Evolutionary conservation across 2,888 invertebrate genomes (phyloP).

Genomic region (Diarsia mendica): DNA sequence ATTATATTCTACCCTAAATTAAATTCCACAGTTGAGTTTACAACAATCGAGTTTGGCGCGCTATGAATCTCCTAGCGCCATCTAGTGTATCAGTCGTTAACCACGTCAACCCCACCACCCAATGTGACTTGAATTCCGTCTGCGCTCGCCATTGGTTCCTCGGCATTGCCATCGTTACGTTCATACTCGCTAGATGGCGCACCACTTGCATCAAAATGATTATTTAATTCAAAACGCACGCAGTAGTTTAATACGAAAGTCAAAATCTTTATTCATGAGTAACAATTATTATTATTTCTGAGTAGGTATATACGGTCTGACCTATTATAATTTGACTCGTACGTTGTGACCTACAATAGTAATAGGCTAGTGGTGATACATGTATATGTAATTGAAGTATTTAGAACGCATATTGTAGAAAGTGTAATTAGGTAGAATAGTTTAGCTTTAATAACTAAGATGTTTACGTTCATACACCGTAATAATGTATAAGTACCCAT

Average conservation of each 20-base stretch:
- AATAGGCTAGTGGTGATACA: background rate
- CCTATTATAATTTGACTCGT: constrained; percentile 34
- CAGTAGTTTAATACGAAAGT: background rate
- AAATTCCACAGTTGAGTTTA: background rate
- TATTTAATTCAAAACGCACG: background rate
- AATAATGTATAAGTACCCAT: background rate
- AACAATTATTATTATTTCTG: constrained; percentile 13
- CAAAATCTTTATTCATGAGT: constrained; percentile 36
- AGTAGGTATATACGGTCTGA: constrained; percentile 28
- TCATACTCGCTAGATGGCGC: constrained; percentile 37
- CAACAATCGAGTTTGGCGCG: background rate
- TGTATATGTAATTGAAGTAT: background rate
- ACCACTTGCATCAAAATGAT: background rate
- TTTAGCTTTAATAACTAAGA: background rate
- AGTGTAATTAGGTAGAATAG: background rate
- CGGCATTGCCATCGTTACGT: background rate
- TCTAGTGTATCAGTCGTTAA: constrained; percentile 8
- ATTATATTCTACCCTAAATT: background rate
- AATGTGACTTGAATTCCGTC: background rate
- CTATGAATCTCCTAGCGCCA: constrained; percentile 31
- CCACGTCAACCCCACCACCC: background rate
- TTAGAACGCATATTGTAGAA: background rate
- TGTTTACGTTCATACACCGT: background rate
- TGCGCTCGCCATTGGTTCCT: background rate
- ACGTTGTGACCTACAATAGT: constrained; percentile 29